A percentile compares a stretch with the other conserved stretches of the same genome.
Conservation (phyloP, 2,113 vertebrate genomes). For the Cyphomyrus plagiostoma region DNA sequence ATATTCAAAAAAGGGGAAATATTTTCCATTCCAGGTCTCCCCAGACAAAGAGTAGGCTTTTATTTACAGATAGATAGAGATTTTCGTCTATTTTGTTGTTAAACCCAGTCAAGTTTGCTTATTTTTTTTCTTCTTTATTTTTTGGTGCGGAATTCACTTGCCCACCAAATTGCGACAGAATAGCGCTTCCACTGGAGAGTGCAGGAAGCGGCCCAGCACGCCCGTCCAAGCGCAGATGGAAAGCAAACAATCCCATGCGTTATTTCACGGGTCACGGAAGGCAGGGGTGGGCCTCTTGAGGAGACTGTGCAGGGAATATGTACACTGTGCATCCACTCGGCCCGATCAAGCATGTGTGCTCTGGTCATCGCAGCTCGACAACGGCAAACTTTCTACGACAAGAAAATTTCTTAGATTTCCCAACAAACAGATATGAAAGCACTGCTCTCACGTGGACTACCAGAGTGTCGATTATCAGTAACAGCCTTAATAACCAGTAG, state of each 20-base stretch:
- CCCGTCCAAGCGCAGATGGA: constrained; percentile 24
- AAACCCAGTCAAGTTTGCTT: background rate
- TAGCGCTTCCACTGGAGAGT: constrained; percentile 16
- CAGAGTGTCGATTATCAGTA: background rate
- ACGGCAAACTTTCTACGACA: background rate
- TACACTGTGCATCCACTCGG: constrained; percentile 27
- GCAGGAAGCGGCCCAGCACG: constrained; percentile 35
- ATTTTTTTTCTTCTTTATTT: background rate
- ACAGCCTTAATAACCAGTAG: background rate
- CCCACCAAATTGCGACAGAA: constrained; percentile 8
- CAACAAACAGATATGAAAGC: background rate
- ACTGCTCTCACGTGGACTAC: background rate
- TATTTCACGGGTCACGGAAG: constrained; percentile 52
- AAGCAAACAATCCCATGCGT: constrained; percentile 46
- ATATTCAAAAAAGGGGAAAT: background rate
- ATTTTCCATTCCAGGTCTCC: background rate
- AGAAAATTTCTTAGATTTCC: background rate
- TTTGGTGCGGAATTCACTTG: background rate
- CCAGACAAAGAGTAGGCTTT: background rate
- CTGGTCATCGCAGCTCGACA: background rate
- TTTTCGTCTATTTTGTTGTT: background rate
- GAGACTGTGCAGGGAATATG: constrained; percentile 31
- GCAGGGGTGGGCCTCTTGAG: constrained; percentile 8
- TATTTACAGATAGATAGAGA: background rate
- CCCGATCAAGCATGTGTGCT: background rate